Evolutionary conservation across 2,888 invertebrate species (phyloP), one percentile per base, ranked within the genome.

Genomic region (Ochropleura plecta): DNA sequence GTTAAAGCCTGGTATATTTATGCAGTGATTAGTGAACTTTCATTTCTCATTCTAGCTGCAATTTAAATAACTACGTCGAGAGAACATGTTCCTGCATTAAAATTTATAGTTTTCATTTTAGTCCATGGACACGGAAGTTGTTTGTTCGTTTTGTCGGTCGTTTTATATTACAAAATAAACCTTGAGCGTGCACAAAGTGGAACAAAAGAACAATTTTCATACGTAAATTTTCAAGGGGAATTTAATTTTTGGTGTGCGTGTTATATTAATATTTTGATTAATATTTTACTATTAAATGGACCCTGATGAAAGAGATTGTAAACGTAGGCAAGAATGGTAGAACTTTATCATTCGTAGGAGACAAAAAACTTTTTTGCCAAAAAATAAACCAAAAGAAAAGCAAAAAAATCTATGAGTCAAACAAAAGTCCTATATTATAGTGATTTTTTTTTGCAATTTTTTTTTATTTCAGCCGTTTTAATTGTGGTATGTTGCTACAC

Each of bases 71-170:
- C 7, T 40, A 51, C 51, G 60, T 70, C 49, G 20, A 60, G 49
- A 30, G 42, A 67, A 73, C 65, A 49, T 74, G 70, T 70, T 73
- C 40, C 8, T 66, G 55, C 46, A 62, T 64, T 49, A 55, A 59
- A 68, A 71, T 68, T 20, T 44, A 76, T 49, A 20, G 53, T 70
- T 70, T 70, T 64, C 63, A 57, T 70, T 77, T 62, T 49, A 60
- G 57, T 8, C 30, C n/a, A 30, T 3, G 18, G 20, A 20, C 63
- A 46, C 3, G 30, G 62, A 20, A 60, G 68, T 60, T 40, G n/a
- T 14, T 48, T 59, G 40, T 10, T 20, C 65, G 6, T 53, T 70
- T 68, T 63, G 44, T 66, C 46, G 5, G 40, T 16, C 48, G 59
- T 71, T 60, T 55, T 30, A 49, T 20, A 68, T 44, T 62, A 40